These are phyloP conservation scores for Silvanus unidentatus DNA, from an alignment of 2,888 invertebrate species.

Conservation along the genomic window DNA sequence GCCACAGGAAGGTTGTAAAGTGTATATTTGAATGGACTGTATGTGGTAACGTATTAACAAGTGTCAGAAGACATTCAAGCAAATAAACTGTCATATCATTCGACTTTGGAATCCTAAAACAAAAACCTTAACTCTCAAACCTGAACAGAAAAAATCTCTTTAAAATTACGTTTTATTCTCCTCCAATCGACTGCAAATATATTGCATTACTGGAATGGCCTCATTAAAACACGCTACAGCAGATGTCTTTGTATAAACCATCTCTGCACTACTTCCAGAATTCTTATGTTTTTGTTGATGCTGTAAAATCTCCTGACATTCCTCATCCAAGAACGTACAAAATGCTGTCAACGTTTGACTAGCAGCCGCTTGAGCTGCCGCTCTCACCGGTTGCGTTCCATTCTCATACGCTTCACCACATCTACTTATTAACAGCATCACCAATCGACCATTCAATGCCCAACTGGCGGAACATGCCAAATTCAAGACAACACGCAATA, in stretches of 20 bases:
- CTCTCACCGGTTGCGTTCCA: slow-evolving; percentile 73
- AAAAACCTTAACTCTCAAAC: slow-evolving; percentile 4
- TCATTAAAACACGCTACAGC: slow-evolving; percentile 85
- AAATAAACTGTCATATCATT: slow-evolving; percentile 69
- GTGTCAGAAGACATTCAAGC: slow-evolving; percentile 78
- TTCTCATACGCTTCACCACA: slow-evolving; percentile 77
- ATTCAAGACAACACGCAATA: slow-evolving; percentile 71
- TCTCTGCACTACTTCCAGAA: slow-evolving; percentile 49
- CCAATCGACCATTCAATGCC: slow-evolving; percentile 82
- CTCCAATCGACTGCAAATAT: slow-evolving; percentile 77
- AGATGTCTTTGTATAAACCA: slow-evolving; percentile 53
- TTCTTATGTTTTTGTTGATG: slow-evolving; percentile 48
- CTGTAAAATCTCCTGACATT: slow-evolving; percentile 64
- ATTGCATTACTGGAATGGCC: slow-evolving; percentile 84
- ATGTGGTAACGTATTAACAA: slow-evolving; percentile 77
- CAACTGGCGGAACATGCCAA: slow-evolving; percentile 84
- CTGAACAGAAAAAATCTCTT: slow-evolving; percentile 3
- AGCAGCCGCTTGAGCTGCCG: slow-evolving; percentile 84
- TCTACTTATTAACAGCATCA: slow-evolving; percentile 79
- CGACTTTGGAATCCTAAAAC: slow-evolving; percentile 54
- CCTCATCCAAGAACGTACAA: slow-evolving; percentile 75
- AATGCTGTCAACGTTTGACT: slow-evolving; percentile 84
- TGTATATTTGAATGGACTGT: slow-evolving; percentile 78
- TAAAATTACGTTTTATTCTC: slow-evolving; percentile 64
- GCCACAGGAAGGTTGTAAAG: slow-evolving; percentile 86